Evolutionary conservation across 2,888 invertebrate genomes (phyloP).

Genomic region (Druceiella hillmani): DNA sequence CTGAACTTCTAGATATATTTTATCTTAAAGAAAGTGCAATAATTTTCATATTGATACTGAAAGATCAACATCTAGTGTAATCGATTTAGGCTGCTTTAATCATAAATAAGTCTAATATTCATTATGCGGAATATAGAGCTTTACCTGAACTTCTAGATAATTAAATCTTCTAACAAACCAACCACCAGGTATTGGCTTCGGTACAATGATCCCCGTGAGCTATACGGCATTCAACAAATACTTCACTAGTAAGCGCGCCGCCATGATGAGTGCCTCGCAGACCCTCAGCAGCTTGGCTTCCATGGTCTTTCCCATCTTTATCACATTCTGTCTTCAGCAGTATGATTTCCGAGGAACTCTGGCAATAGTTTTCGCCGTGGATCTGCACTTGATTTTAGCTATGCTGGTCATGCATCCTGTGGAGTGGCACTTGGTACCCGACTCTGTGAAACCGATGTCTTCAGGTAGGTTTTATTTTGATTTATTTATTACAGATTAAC

Average conservation of each 20-base stretch:
- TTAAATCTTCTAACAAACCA: constrained; percentile 4
- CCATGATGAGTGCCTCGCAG: constrained; percentile 73
- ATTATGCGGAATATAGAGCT: too few species aligned
- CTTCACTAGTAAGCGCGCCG: constrained; percentile 61
- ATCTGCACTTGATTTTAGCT: constrained; percentile 61
- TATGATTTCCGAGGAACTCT: constrained; percentile 70
- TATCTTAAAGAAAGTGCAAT: too few species aligned
- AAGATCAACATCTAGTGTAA: not conserved
- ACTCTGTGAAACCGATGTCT: too few species aligned
- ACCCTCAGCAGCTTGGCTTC: constrained; percentile 62
- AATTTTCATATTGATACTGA: too few species aligned
- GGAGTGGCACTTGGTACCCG: constrained; percentile 63
- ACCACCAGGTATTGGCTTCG: constrained; percentile 61
- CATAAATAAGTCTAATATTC: not conserved
- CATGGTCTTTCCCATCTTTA: constrained; percentile 62
- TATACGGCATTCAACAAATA: constrained; percentile 72
- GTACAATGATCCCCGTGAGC: constrained; percentile 65
- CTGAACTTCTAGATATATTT: too few species aligned
- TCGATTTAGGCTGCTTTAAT: not conserved
- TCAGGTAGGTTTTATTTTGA: not conserved
- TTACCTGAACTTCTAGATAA: not conserved
- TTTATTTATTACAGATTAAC: too few species aligned
- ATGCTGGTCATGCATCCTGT: constrained; percentile 70
- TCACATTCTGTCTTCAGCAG: constrained; percentile 53
- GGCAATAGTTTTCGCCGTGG: constrained; percentile 59